Evolutionary conservation across 2,797 vertebrate species (phyloP), one percentile per base, ranked within the genome.

Genomic region (Sebastes ruberrimus): DNA sequence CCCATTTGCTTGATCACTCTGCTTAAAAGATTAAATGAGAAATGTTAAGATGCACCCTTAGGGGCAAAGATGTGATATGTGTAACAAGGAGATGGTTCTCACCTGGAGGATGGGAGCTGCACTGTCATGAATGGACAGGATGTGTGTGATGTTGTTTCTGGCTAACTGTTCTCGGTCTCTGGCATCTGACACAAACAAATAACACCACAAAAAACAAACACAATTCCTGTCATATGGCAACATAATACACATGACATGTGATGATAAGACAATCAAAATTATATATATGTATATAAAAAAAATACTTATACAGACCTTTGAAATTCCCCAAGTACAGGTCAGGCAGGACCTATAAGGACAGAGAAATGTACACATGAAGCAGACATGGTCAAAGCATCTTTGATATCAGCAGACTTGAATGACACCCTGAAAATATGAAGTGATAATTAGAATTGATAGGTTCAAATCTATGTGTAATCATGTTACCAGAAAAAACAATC

Each of bases 281-380:
- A 57, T 11, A 30, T 42, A 38, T 14, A 2, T 38, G 2, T 38
- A 38, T 38, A 38, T 28, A 10, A 28, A 18, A 42, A 4, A 22
- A 73, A 8, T n/a, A 62, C 22, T 42, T 1, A 16, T 4, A 83
- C 94, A 88, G 87, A 99, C 97, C 98, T 98, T 97, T 99, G 91
- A 98, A 98, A 94, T 97, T 99, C 79, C 98, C 98, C 94, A 99
- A 93, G 92, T 97, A 99, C 68, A 99, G 95, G 88, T 97, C 96
- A 76, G 98, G 96, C 79, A 99, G 96, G 93, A 99, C 96, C 98
- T 99, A 82, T 1, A n/a, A 28, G 61, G 46, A 74, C 7, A 89
- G 13, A 77, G 13, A 46, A 7, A 46, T 46, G 78, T 1, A 33
- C 1, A 71, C 33, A 66, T 64, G n/a, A 35, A 49, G 28, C 23